A percentile compares a stretch with the other conserved stretches of the same genome.
phyloP scores from a whole-genome alignment of 1,140 invertebrate genomes.

The Procambarus clarkii region DNA sequence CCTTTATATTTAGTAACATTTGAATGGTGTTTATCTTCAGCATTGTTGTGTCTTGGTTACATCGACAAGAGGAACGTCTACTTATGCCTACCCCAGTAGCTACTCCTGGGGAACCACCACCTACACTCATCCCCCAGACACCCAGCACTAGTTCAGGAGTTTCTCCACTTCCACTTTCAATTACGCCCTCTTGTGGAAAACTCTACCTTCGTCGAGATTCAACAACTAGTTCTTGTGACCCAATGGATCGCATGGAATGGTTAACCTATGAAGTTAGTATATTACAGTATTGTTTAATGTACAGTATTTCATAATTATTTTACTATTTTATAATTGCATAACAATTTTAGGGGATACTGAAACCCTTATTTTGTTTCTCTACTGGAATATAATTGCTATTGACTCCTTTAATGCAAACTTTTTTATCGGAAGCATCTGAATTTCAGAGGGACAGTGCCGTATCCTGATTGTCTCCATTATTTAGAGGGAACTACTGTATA shows the following conservation, averaged over 20 bases:
- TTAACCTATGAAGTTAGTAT: slow-evolving; percentile 75
- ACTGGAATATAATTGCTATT: too few relatives aligned
- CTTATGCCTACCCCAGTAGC: slow-evolving; percentile 21
- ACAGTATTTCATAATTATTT: too few relatives aligned
- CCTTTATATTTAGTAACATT: too few relatives aligned
- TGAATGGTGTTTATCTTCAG: slow-evolving; percentile 74
- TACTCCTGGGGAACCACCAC: slow-evolving; percentile 50
- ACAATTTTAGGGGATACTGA: too few relatives aligned
- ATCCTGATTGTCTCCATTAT: too few relatives aligned
- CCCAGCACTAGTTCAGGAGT: slow-evolving; percentile 7
- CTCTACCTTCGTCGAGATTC: slow-evolving; percentile 66
- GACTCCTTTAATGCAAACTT: too few relatives aligned
- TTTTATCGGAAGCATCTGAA: too few relatives aligned
- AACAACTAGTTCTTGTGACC: slow-evolving; percentile 75
- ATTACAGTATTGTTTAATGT: too few relatives aligned
- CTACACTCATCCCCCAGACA: slow-evolving; percentile 8
- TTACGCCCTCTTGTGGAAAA: slow-evolving; percentile 38
- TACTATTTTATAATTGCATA: too few relatives aligned
- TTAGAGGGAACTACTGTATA: too few relatives aligned
- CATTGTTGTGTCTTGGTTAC: slow-evolving; percentile 86
- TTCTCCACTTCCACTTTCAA: slow-evolving; percentile 5
- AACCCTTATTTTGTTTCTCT: too few relatives aligned
- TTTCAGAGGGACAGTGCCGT: too few relatives aligned
- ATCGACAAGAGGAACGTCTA: slow-evolving; percentile 78
- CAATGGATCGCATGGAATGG: slow-evolving; percentile 80